phyloP scores from a whole-genome alignment of 2,113 vertebrate genomes.

The Tinamus guttatus region DNA sequence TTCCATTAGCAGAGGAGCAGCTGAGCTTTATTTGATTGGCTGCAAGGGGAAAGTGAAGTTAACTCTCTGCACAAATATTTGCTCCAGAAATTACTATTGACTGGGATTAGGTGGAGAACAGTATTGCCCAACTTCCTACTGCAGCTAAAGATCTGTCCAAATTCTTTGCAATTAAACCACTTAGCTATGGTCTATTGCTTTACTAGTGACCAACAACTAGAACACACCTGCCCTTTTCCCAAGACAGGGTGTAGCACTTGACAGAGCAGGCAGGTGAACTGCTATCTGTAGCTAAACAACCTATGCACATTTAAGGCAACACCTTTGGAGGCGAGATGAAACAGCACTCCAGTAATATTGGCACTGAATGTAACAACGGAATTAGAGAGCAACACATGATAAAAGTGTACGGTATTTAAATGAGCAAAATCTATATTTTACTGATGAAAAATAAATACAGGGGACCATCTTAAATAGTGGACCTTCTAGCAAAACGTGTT shows the following conservation, averaged over 20 bases:
- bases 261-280: background rate
- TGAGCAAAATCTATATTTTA: background rate
- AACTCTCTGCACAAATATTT: background rate
- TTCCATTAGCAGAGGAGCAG: background rate
- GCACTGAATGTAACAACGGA: background rate
- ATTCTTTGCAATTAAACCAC: conserved; percentile 14
- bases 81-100: background rate
- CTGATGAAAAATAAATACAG: background rate
- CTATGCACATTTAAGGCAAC: background rate
- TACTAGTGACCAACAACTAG: background rate
- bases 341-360: background rate
- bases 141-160: background rate
- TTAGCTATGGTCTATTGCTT: background rate
- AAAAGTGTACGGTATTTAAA: background rate
- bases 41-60: background rate
- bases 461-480: background rate
- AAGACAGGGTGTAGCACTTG: background rate
- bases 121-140: background rate
- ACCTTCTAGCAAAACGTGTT: background rate
- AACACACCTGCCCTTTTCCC: background rate
- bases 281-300: background rate
- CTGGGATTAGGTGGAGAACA: background rate
- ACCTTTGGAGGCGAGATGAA: background rate
- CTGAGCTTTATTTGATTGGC: background rate
- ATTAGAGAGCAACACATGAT: background rate